Percentiles rank a stretch among this genome's conserved stretches.
These are phyloP conservation scores for Muscicapa striata DNA, from an alignment of 2,797 vertebrate genomes.

Conservation along the genomic window DNA sequence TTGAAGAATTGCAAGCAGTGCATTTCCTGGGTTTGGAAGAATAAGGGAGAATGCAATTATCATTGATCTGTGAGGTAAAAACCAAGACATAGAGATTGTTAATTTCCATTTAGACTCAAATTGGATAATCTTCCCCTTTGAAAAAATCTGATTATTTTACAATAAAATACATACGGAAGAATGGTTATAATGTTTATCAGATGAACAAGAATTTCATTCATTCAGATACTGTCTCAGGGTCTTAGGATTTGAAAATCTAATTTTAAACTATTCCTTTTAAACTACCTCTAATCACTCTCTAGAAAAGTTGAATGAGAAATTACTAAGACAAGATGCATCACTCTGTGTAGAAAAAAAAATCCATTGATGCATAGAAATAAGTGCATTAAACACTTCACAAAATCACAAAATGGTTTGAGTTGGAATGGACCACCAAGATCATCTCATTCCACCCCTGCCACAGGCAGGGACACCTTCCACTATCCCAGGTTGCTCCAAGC, in stretches of 20 bases:
- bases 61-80: not conserved
- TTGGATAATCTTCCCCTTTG: not conserved
- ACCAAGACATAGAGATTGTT: not conserved
- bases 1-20: not conserved
- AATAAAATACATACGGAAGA: not conserved
- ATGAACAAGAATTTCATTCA: not conserved
- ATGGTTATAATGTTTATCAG: not conserved
- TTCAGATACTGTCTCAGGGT: not conserved
- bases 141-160: conserved; percentile 9
- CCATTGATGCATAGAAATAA: not conserved
- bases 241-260: not conserved
- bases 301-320: not conserved
- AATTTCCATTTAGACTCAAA: conserved; percentile 8
- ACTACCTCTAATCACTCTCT: not conserved
- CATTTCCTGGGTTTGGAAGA: not conserved
- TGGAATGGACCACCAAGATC: not conserved
- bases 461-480: not conserved
- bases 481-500: not conserved
- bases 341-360: not conserved
- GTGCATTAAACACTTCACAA: not conserved
- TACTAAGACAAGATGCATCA: not conserved
- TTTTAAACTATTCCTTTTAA: not conserved
- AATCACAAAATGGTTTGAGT: not conserved
- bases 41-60: not conserved
- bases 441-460: not conserved